A percentile compares a stretch with the other conserved stretches of the same genome.
Evolutionary conservation across 2,888 invertebrate species (phyloP).

Genomic region (Drosophila aldrichi): DNA sequence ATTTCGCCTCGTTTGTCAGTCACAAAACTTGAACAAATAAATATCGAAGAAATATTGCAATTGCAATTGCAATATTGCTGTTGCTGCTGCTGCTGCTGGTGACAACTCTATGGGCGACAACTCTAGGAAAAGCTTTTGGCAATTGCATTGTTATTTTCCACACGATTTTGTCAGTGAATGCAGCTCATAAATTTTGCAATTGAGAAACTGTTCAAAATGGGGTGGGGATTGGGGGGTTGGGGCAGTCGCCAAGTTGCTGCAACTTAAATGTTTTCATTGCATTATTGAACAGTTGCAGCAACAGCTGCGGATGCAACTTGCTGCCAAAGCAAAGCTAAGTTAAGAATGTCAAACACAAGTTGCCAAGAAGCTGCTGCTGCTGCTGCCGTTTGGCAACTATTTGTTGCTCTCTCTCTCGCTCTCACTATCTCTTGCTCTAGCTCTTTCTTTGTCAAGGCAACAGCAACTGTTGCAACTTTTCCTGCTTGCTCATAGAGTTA

Average conservation of each 20-base stretch:
- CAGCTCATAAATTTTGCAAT: constrained; percentile 75
- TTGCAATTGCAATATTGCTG: constrained; percentile 27
- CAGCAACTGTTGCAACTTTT: constrained; percentile 15
- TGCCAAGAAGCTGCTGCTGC: constrained; percentile 30
- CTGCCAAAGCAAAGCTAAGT: constrained; percentile 33
- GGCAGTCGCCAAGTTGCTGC: constrained; percentile 51
- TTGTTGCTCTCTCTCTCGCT: constrained; percentile 11
- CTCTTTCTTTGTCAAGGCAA: constrained; percentile 60
- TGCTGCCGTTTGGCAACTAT: constrained; percentile 34
- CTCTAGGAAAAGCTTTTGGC: constrained; percentile 42
- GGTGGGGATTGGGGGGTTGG: not conserved
- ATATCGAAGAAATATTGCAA: constrained; percentile 19
- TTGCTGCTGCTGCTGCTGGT: constrained; percentile 1
- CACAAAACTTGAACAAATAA: constrained; percentile 34
- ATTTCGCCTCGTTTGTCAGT: constrained; percentile 27
- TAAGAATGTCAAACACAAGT: constrained; percentile 70
- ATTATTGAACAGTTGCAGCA: constrained; percentile 69
- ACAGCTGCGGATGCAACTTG: constrained; percentile 43
- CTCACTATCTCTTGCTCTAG: constrained; percentile 2
- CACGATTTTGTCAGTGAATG: constrained; percentile 72
- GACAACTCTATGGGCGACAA: constrained; percentile 38
- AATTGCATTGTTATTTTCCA: constrained; percentile 70
- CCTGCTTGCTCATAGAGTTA: not conserved
- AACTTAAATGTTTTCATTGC: constrained; percentile 75
- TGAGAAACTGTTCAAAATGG: constrained; percentile 37